Evolutionary conservation across 1,140 invertebrate genomes (phyloP).

Genomic region (Metopolophium dirhodum): DNA sequence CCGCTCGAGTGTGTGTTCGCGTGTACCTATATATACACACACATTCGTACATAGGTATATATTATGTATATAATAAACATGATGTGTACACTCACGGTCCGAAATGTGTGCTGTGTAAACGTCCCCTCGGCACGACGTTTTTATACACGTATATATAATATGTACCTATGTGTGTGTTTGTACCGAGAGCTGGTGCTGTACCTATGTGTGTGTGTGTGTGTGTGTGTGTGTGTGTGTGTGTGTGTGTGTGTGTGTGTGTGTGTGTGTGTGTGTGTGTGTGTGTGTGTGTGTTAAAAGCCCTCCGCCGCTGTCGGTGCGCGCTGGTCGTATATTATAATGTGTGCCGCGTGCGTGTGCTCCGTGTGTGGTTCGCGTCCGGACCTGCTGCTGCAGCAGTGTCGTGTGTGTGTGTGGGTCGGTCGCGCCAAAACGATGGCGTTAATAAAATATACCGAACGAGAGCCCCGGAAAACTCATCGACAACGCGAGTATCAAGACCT

Average conservation of each 20-base stretch:
- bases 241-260: neutral
- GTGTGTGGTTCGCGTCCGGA: neutral
- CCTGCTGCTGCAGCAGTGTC: neutral
- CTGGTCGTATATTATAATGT: neutral
- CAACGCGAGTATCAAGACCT: neutral
- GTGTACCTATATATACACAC: neutral
- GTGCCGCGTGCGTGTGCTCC: neutral
- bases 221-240: neutral
- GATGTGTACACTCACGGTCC: constrained; percentile 21
- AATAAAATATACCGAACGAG: neutral
- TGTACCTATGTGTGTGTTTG: neutral
- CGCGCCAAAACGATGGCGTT: neutral
- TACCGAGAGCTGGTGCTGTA: no score
- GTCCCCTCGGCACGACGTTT: constrained; percentile 17
- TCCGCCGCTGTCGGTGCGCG: neutral
- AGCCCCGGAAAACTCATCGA: neutral
- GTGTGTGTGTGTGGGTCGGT: neutral
- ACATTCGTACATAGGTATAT: no score
- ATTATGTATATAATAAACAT: constrained; percentile 2
- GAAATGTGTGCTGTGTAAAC: neutral
- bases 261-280: neutral
- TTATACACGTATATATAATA: neutral
- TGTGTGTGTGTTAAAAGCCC: neutral
- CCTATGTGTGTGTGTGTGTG: no score
- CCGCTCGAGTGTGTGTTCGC: neutral